phyloP scores from a whole-genome alignment of 2,113 vertebrate species.

The Passerina amoena region DNA sequence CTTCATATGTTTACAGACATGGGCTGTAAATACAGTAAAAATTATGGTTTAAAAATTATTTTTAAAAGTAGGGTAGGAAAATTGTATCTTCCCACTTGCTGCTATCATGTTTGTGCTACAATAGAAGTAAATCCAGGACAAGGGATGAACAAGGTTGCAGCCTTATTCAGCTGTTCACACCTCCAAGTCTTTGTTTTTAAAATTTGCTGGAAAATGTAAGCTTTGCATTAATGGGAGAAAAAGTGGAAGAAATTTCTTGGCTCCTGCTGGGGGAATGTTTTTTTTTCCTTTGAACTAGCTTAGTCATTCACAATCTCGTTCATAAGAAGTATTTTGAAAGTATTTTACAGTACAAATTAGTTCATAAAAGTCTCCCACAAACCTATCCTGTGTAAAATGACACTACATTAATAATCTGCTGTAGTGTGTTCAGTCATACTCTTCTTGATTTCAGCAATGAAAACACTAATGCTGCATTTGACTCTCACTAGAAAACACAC shows the following conservation, averaged over 20 bases:
- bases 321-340: neutral
- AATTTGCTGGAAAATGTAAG: neutral
- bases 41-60: neutral
- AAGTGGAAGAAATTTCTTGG: neutral
- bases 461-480: neutral
- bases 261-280: neutral
- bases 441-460: neutral
- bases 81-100: neutral
- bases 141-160: neutral
- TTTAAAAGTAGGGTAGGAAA: neutral
- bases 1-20: neutral
- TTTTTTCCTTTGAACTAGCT: neutral
- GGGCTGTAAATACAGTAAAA: neutral
- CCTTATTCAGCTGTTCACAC: neutral
- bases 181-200: neutral
- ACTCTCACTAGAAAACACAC: neutral
- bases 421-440: neutral
- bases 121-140: neutral
- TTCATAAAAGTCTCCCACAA: neutral
- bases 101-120: accelerated
- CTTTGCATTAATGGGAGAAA: neutral
- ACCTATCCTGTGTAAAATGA: neutral
- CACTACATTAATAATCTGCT: neutral
- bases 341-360: neutral
- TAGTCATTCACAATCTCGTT: neutral